A percentile compares a stretch with the other conserved stretches of the same genome.
Evolutionary conservation across 2,888 invertebrate species (phyloP).

Genomic region (Mythimna albipuncta): DNA sequence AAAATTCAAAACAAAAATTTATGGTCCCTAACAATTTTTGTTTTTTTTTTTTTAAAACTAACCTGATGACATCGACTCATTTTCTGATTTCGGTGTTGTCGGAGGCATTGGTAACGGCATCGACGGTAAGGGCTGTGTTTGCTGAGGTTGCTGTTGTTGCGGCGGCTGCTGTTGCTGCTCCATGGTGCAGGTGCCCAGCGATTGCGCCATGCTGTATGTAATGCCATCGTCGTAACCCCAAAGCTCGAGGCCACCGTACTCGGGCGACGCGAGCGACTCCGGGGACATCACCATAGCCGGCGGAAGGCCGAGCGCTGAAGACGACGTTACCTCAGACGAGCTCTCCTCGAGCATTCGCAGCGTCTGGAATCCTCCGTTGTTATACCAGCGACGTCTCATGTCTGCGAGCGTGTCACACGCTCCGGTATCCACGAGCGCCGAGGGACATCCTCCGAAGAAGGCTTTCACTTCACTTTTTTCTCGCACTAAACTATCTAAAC

Average conservation of each 20-base stretch:
- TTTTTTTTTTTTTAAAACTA: conserved; percentile 61
- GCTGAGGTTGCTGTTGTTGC: conserved; percentile 87
- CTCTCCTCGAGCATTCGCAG: conserved; percentile 93
- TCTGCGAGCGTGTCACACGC: conserved; percentile 88
- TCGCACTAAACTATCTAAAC: conserved; percentile 87
- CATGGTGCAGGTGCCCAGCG: conserved; percentile 87
- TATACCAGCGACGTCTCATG: conserved; percentile 95
- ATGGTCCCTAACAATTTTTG: neutral
- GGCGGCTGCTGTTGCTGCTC: conserved; percentile 88
- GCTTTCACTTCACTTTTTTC: conserved; percentile 89
- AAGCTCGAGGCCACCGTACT: conserved; percentile 95
- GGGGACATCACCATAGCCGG: conserved; percentile 95
- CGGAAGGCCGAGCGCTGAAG: conserved; percentile 93
- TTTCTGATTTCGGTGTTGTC: conserved; percentile 89
- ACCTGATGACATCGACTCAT: conserved; percentile 90
- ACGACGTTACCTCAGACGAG: conserved; percentile 94
- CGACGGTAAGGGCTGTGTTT: conserved; percentile 89
- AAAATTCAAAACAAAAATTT: conserved; percentile 31
- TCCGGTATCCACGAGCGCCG: conserved; percentile 80
- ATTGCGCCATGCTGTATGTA: conserved; percentile 85
- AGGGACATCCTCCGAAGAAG: conserved; percentile 86
- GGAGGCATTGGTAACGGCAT: conserved; percentile 89
- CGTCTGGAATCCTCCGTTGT: conserved; percentile 93
- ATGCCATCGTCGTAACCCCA: conserved; percentile 93
- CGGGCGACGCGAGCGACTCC: conserved; percentile 94